Evolutionary conservation across 1,140 invertebrate species (phyloP).

Genomic region (Caenorhabditis inopinata): DNA sequence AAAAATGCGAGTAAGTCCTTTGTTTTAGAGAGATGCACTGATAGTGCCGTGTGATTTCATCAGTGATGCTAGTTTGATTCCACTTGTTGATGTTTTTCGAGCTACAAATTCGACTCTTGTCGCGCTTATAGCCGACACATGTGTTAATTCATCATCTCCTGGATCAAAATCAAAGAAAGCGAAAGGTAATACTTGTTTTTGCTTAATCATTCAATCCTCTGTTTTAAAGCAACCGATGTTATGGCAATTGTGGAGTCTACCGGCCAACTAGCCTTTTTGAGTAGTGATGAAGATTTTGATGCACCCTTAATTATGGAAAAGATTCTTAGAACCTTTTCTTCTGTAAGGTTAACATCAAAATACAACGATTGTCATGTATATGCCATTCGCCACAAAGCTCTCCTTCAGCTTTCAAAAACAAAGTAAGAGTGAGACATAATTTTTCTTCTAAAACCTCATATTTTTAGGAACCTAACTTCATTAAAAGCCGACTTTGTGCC

Average conservation of each 20-base stretch:
- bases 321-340: constrained; percentile 10
- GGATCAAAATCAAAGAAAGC: constrained; percentile 36
- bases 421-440: neutral
- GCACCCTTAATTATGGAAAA: neutral
- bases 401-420: neutral
- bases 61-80: constrained; percentile 24
- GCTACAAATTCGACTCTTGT: constrained; percentile 7
- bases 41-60: constrained; percentile 39
- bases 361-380: constrained; percentile 43
- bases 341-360: neutral
- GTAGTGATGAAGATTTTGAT: constrained; percentile 39
- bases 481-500: constrained; percentile 40
- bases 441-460: neutral
- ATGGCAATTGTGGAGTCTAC: constrained; percentile 11
- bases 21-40: constrained; percentile 38
- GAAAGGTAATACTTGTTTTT: constrained; percentile 26
- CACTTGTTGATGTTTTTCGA: constrained; percentile 12
- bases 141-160: constrained; percentile 4
- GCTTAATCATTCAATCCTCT: neutral
- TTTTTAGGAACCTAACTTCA: constrained; percentile 20
- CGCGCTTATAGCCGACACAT: neutral
- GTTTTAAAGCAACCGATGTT: constrained; percentile 35
- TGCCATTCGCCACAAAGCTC: neutral
- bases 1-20: too few species aligned
- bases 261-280: constrained; percentile 2